Percentiles rank a stretch among this genome's conserved stretches.
Conservation (phyloP, 1,140 invertebrate species). For the Caenorhabditis inopinata region DNA sequence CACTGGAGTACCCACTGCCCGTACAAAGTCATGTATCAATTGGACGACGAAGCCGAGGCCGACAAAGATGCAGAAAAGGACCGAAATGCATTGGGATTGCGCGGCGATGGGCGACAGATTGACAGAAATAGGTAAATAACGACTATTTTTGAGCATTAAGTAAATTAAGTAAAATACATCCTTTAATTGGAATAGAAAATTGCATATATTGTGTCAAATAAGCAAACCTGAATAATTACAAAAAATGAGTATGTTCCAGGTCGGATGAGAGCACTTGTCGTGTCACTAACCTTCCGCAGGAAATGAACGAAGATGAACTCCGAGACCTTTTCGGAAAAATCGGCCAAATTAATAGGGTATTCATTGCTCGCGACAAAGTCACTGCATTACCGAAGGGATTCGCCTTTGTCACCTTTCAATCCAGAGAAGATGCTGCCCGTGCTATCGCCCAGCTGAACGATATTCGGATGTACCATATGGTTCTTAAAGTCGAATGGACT, state of each 20-base stretch:
- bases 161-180: not conserved
- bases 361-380: conserved; percentile 80
- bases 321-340: conserved; percentile 91
- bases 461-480: conserved; percentile 95
- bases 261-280: conserved; percentile 81
- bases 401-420: conserved; percentile 87
- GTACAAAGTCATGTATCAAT: conserved; percentile 62
- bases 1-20: conserved; percentile 64
- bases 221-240: too few relatives aligned
- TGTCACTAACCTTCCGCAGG: conserved; percentile 89
- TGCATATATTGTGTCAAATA: too few relatives aligned
- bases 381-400: conserved; percentile 74
- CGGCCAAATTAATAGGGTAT: conserved; percentile 76
- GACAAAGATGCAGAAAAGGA: conserved; percentile 38
- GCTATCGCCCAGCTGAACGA: conserved; percentile 88
- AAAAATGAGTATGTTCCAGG: too few relatives aligned
- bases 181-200: too few relatives aligned
- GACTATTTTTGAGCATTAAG: not conserved
- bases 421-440: conserved; percentile 76
- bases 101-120: conserved; percentile 42
- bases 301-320: conserved; percentile 77
- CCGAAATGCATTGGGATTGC: conserved; percentile 45
- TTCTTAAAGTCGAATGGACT: conserved; percentile 97
- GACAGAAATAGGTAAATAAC: conserved; percentile 31
- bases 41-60: conserved; percentile 50